phyloP scores from a whole-genome alignment of 2,888 invertebrate genomes.

The Tillus elongatus region DNA sequence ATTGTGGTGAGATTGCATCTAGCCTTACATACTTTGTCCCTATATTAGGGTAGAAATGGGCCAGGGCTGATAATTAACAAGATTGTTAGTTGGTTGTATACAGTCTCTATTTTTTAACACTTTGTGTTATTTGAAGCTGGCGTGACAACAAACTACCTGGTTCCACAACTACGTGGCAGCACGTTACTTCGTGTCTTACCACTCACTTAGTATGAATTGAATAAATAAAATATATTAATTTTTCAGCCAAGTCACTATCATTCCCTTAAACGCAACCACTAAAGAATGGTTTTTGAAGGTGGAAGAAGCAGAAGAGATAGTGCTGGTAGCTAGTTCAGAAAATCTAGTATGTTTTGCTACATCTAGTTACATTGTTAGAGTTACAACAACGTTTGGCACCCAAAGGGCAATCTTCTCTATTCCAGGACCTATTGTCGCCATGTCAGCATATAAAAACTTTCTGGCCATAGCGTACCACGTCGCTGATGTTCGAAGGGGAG shows the following conservation, averaged over 20 bases:
- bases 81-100: no score
- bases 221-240: conserved; percentile 8
- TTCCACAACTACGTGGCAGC: no score
- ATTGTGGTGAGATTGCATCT: no score
- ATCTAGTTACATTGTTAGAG: conserved; percentile 61
- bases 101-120: no score
- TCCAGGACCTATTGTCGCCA: conserved; percentile 63
- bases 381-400: conserved; percentile 79
- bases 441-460: conserved; percentile 53
- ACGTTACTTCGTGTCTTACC: no score
- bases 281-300: conserved; percentile 81
- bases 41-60: no score
- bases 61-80: no score
- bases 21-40: no score
- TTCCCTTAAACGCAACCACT: conserved; percentile 62
- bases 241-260: conserved; percentile 62
- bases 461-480: conserved; percentile 60
- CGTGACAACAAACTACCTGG: no score
- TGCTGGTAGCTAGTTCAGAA: conserved; percentile 57
- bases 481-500: conserved; percentile 44
- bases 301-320: conserved; percentile 69
- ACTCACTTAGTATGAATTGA: not conserved
- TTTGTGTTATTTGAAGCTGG: no score
- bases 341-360: conserved; percentile 76
- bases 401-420: conserved; percentile 70